These are phyloP conservation scores for Poecilia picta DNA, from an alignment of 2,797 vertebrate genomes.

Conservation along the genomic window DNA sequence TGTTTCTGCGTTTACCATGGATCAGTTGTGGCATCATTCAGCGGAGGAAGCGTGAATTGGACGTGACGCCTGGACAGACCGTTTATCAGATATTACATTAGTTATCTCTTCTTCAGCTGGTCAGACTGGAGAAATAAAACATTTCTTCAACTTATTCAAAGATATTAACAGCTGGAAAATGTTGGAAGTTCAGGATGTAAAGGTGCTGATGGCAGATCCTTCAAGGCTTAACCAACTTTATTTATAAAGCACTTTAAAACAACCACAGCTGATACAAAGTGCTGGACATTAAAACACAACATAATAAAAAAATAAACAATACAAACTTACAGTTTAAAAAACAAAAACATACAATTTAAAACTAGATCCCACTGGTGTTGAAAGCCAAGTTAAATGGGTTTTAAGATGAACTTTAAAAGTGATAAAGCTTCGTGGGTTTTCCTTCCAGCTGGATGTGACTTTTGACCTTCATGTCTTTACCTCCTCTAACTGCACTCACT, in stretches of 20 bases:
- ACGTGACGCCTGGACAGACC: slow-evolving; percentile 6
- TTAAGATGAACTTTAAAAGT: too few relatives aligned
- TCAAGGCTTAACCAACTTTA: background rate
- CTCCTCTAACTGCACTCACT: background rate
- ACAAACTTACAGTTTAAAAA: too few relatives aligned
- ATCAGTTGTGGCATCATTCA: background rate
- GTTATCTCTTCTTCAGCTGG: slow-evolving; percentile 29
- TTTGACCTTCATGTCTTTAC: background rate
- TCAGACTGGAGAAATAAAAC: slow-evolving; percentile 20
- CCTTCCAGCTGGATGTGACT: background rate
- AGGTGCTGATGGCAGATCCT: slow-evolving; percentile 9
- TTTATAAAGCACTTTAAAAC: too few relatives aligned
- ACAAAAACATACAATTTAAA: too few relatives aligned
- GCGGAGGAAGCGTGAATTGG: background rate
- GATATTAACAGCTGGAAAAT: background rate
- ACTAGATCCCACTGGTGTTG: too few relatives aligned
- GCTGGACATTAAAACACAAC: too few relatives aligned
- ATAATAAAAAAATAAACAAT: too few relatives aligned
- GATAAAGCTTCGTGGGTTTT: background rate
- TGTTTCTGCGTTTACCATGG: background rate
- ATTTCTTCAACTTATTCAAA: slow-evolving; percentile 18
- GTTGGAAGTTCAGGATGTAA: slow-evolving; percentile 18
- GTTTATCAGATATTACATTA: slow-evolving; percentile 54
- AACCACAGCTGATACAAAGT: too few relatives aligned
- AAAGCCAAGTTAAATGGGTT: too few relatives aligned